Evolutionary conservation across 2,113 vertebrate species (phyloP).

Genomic region (Sphaerodactylus townsendi): DNA sequence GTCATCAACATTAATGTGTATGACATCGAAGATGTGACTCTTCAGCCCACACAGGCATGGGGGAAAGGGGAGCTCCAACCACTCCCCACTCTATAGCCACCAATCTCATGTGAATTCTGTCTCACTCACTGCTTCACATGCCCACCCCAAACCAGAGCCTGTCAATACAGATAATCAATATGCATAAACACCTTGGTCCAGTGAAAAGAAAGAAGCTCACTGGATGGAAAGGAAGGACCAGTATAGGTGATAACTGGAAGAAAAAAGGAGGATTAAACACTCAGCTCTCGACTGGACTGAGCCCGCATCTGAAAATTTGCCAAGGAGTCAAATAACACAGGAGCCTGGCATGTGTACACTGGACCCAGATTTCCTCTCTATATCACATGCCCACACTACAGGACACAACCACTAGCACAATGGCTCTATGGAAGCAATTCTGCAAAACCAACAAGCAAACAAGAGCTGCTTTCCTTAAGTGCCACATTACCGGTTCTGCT

Average conservation of each 20-base stretch:
- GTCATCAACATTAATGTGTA: conserved; percentile 46
- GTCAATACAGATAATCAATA: not conserved
- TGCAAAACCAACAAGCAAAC: not conserved
- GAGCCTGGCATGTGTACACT: not conserved
- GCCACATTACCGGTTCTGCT: not conserved
- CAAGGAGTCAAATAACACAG: conserved; percentile 7
- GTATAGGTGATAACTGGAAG: not conserved
- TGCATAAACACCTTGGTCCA: conserved; percentile 29
- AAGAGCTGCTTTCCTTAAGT: not conserved
- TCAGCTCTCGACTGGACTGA: conserved; percentile 44
- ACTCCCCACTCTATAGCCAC: conserved; percentile 33
- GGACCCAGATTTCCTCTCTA: not conserved
- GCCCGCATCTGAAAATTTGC: conserved; percentile 27
- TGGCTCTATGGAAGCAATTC: not conserved
- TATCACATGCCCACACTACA: not conserved
- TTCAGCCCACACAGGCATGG: conserved; percentile 35
- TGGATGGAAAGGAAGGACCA: not conserved
- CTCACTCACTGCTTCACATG: not conserved
- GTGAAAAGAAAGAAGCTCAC: conserved; percentile 42
- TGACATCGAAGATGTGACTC: conserved; percentile 41
- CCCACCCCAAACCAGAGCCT: not conserved
- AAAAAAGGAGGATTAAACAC: conserved; percentile 37
- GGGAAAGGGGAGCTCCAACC: conserved; percentile 26
- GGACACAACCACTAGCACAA: not conserved
- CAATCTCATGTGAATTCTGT: conserved; percentile 59